Evolutionary conservation across 1,140 invertebrate genomes (phyloP).

Genomic region (Hermetia illucens): DNA sequence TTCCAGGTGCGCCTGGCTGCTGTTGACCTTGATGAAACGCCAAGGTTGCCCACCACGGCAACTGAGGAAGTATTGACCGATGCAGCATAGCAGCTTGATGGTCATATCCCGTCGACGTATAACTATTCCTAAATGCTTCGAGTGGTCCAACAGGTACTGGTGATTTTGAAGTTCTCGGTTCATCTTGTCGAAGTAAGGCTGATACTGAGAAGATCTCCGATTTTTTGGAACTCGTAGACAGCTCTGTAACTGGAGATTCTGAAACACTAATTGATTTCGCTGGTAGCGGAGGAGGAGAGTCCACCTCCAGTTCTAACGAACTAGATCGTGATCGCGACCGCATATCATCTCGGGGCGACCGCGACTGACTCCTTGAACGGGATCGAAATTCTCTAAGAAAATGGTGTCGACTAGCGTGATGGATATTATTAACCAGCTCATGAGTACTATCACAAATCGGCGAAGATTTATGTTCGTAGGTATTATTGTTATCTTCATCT

Average conservation of each 20-base stretch:
- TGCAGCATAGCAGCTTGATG: constrained; percentile 26
- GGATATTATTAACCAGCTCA: constrained; percentile 8
- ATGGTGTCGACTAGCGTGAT: constrained; percentile 14
- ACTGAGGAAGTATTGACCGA: constrained; percentile 25
- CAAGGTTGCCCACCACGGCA: constrained; percentile 27
- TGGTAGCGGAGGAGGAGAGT: constrained; percentile 44
- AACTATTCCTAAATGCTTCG: constrained; percentile 26
- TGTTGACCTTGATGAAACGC: constrained; percentile 29
- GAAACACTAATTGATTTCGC: constrained; percentile 31
- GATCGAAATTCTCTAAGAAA: constrained; percentile 29
- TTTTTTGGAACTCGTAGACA: constrained; percentile 37
- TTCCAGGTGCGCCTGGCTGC: constrained; percentile 11
- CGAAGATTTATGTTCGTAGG: constrained; percentile 29
- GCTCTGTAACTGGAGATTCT: constrained; percentile 32
- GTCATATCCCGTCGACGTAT: constrained; percentile 15
- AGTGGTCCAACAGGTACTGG: constrained; percentile 32
- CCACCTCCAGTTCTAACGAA: constrained; percentile 54
- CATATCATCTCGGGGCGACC: constrained; percentile 30
- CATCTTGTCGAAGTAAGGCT: constrained; percentile 58
- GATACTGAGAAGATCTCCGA: constrained; percentile 67
- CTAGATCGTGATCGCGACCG: constrained; percentile 40
- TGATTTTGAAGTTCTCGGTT: constrained; percentile 41
- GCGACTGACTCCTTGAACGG: constrained; percentile 33
- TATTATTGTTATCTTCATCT: constrained; percentile 26
- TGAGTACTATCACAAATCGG: constrained; percentile 11